phyloP scores from a whole-genome alignment of 2,113 vertebrate species.

The Larimichthys polyactis region DNA sequence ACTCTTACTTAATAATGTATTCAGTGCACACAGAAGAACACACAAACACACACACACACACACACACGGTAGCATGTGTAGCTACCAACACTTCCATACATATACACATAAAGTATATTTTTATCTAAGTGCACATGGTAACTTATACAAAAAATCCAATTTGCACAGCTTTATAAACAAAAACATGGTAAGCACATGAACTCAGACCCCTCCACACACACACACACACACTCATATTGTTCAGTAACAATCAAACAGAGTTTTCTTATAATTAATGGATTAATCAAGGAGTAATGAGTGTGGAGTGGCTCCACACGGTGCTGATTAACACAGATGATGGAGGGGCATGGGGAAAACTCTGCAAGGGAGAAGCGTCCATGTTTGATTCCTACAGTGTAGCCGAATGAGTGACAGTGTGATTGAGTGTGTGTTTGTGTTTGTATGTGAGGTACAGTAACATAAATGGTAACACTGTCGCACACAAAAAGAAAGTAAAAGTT shows the following conservation, averaged over 20 bases:
- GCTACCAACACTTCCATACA: neutral
- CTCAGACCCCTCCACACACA: neutral
- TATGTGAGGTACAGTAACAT: neutral
- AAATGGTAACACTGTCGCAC: conserved; percentile 22
- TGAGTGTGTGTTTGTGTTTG: conserved; percentile 19
- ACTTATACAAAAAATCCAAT: neutral
- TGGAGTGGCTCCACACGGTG: conserved; percentile 78
- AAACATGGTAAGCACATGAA: neutral
- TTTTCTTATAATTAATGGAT: conserved; percentile 73
- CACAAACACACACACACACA: neutral
- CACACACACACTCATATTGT: conserved; percentile 25
- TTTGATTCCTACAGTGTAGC: conserved; percentile 52
- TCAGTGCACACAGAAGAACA: conserved; percentile 22
- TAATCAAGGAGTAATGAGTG: conserved; percentile 78
- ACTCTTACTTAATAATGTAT: conserved; percentile 47
- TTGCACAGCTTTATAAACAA: neutral
- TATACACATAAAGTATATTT: neutral
- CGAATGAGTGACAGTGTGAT: conserved; percentile 41
- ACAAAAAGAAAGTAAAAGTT: conserved; percentile 47
- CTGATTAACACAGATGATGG: conserved; percentile 77
- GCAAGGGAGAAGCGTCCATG: conserved; percentile 48
- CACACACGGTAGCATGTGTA: neutral
- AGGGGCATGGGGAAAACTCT: conserved; percentile 60
- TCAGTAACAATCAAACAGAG: conserved; percentile 65
- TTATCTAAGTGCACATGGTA: neutral